phyloP scores from a whole-genome alignment of 2,113 vertebrate species.

The Nerophis ophidion region DNA sequence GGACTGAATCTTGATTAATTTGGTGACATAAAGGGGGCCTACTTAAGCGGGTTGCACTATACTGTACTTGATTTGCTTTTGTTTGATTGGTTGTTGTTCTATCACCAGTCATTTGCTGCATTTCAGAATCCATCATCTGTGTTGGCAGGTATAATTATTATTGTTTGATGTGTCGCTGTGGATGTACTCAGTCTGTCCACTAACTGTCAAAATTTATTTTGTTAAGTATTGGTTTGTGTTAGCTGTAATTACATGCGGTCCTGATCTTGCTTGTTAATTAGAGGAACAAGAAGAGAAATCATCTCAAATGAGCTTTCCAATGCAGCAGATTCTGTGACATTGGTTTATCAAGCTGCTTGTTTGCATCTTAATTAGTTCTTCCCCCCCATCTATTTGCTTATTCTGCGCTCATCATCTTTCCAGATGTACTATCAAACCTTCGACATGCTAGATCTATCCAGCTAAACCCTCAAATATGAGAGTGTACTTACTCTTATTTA shows the following conservation, averaged over 20 bases:
- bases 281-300: conserved; percentile 80
- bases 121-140: conserved; percentile 22
- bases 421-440: conserved; percentile 20
- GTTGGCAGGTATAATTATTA: conserved; percentile 62
- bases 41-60: neutral
- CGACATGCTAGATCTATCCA: conserved; percentile 19
- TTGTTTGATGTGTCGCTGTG: conserved; percentile 48
- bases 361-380: conserved; percentile 77
- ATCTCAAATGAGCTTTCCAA: conserved; percentile 78
- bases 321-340: conserved; percentile 74
- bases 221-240: conserved; percentile 76
- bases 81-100: conserved; percentile 30
- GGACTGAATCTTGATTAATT: no score
- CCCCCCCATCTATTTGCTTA: neutral
- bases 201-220: conserved; percentile 76
- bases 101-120: conserved; percentile 25
- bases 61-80: conserved; percentile 33
- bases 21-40: no score
- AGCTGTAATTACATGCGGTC: conserved; percentile 81
- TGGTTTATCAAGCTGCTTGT: conserved; percentile 74
- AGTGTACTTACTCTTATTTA: neutral
- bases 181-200: conserved; percentile 54
- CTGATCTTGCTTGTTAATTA: conserved; percentile 83
- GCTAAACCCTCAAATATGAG: conserved; percentile 11
- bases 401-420: conserved; percentile 34